Conservation (phyloP, 2,797 vertebrate genomes). For the Melanotaenia boesemani region DNA sequence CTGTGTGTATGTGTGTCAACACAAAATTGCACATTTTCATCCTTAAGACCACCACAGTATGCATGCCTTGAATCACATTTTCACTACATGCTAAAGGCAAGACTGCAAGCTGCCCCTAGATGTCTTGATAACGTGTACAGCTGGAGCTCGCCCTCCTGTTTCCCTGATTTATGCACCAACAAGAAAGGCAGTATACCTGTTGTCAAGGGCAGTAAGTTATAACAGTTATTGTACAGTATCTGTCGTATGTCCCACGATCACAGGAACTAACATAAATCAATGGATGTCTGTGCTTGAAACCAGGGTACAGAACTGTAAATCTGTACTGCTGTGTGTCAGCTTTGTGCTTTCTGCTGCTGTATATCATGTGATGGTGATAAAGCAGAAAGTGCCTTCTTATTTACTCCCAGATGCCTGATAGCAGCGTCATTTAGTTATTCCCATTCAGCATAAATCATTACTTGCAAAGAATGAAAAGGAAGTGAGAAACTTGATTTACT, state of each 20-base stretch:
- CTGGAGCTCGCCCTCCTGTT: slow-evolving; percentile 27
- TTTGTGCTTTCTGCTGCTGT: slow-evolving; percentile 14
- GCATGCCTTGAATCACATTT: slow-evolving; percentile 36
- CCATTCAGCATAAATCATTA: slow-evolving; percentile 58
- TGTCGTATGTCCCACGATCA: slow-evolving; percentile 33
- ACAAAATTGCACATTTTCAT: slow-evolving; percentile 8
- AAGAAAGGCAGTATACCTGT: slow-evolving; percentile 49
- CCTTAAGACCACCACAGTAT: slow-evolving; percentile 9
- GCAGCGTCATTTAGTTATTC: slow-evolving; percentile 42
- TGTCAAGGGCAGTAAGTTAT: slow-evolving; percentile 56
- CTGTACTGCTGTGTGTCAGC: slow-evolving; percentile 26
- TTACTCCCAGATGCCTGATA: slow-evolving; percentile 53
- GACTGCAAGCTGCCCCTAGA: slow-evolving; percentile 25
- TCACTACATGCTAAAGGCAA: slow-evolving; percentile 13
- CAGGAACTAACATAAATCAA: slow-evolving; percentile 57
- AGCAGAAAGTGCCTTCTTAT: slow-evolving; percentile 57
- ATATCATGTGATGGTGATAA: slow-evolving; percentile 49
- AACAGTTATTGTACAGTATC: slow-evolving; percentile 51
- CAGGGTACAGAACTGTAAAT: slow-evolving; percentile 38
- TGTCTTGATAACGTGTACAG: slow-evolving; percentile 33
- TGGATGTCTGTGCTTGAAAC: slow-evolving; percentile 22
- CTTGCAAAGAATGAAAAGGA: slow-evolving; percentile 48
- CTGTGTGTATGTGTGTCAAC: neutral
- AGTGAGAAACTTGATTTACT: slow-evolving; percentile 52
- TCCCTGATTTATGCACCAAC: slow-evolving; percentile 54